Conservation (phyloP, 1,140 invertebrate genomes). For the Pogonomyrmex barbatus region DNA sequence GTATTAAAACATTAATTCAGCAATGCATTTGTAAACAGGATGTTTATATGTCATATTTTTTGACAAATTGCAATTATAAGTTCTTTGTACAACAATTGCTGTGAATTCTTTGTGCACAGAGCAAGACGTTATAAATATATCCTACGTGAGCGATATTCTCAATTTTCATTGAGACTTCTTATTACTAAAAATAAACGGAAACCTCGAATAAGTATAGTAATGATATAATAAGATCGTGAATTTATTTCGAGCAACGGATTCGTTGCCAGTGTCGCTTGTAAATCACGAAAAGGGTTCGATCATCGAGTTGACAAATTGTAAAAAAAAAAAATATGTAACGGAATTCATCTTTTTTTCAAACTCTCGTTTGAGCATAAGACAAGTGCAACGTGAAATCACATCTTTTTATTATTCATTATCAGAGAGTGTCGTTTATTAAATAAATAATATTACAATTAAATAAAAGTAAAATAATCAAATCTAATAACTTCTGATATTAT, state of each 20-base stretch:
- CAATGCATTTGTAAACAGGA: neutral
- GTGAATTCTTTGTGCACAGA: neutral
- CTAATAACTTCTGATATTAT: no score
- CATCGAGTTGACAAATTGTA: neutral
- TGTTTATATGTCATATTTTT: neutral
- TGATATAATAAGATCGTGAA: constrained; percentile 31
- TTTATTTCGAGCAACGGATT: constrained; percentile 36
- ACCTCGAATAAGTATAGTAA: constrained; percentile 41
- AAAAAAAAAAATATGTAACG: neutral
- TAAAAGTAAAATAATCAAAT: no score
- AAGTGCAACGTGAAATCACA: no score
- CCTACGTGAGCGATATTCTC: constrained; percentile 28
- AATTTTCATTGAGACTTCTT: constrained; percentile 46
- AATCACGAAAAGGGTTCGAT: neutral
- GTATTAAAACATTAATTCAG: neutral
- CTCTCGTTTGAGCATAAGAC: neutral
- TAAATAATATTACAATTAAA: no score
- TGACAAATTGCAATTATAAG: neutral
- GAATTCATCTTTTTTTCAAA: neutral
- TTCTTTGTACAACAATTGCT: neutral
- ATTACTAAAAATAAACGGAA: constrained; percentile 45
- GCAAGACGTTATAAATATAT: constrained; percentile 14
- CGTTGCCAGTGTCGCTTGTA: neutral
- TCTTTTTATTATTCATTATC: no score
- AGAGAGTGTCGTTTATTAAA: no score